Conservation (phyloP, 2,113 vertebrate species). For the Onychostoma macrolepis region DNA sequence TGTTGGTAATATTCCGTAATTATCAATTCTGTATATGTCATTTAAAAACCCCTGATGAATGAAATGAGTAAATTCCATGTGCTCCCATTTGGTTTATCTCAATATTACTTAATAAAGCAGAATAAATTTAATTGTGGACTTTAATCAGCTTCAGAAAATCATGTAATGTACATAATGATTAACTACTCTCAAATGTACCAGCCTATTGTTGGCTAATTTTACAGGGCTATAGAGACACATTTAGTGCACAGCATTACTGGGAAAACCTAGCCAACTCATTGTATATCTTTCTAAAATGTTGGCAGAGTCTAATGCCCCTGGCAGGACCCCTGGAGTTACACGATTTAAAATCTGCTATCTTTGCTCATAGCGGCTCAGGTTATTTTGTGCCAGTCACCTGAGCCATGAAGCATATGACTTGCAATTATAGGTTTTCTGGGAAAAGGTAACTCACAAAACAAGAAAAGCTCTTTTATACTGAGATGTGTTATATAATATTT, state of each 20-base stretch:
- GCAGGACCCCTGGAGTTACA: neutral
- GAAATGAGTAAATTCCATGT: neutral
- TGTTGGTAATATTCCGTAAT: neutral
- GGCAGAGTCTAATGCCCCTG: neutral
- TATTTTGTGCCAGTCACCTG: neutral
- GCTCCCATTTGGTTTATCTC: neutral
- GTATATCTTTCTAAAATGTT: neutral
- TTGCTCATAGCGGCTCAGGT: neutral
- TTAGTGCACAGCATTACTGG: neutral
- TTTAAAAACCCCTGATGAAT: neutral
- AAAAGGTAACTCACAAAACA: neutral
- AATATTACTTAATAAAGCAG: neutral
- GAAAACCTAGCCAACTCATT: neutral
- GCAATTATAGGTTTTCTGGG: neutral
- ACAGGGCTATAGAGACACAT: neutral
- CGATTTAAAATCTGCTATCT: neutral
- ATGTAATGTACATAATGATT: neutral
- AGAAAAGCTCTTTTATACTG: neutral
- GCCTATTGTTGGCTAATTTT: neutral
- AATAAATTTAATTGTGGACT: neutral
- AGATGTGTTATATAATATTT: conserved; percentile 4
- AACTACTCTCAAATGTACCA: neutral
- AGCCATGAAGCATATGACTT: conserved; percentile 15
- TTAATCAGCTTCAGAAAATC: neutral
- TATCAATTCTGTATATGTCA: neutral